Evolutionary conservation across 2,888 invertebrate species (phyloP), one percentile per base, ranked within the genome.

Genomic region (Dysmachus trigonus): DNA sequence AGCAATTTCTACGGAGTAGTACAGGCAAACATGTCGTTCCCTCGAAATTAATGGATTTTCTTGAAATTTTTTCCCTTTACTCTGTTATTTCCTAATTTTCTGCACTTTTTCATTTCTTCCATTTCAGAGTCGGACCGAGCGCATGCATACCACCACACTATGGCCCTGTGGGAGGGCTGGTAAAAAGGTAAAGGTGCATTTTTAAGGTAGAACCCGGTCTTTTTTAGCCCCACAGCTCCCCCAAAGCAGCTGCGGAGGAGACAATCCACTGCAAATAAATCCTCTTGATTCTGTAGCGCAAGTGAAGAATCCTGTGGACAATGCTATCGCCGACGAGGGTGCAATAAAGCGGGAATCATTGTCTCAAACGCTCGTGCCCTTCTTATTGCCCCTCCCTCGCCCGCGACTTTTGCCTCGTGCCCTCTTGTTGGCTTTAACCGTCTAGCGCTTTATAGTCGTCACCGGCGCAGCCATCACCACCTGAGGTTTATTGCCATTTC

Each of bases 401-500:
- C 53, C 22, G 31, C 22, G 30, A 33, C 81, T 33, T 53, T 10
- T 76, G 22, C 18, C 33, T 33, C 22, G 74, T 41, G 33, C 47
- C 51, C 62, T 27, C 22, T 62, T 62, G 62, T 77, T 77, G 27
- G 47, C 30, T 30, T 47, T 41, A 27, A 77, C 62, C 81, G 27
- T 62, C 53, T 51, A 53, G 33, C 53, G 53, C 47, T 81, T 81
- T 62, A 81, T 53, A 53, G 62, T 81, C 53, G 81, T 81, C 81
- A 81, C 81, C 81, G 53, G 51, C 31, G 33, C 81, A 81, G 81
- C 31, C 62, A 81, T 81, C 81, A 81, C 47, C 81, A 81, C 81
- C 81, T 81, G 81, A 53, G 81, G 81, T 81, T 81, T 81, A 81
- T 81, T 33, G 81, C 81, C 53, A 62, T 81, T 81, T 81, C 53